Percentiles rank a stretch among this genome's conserved stretches.
Conservation (phyloP, 2,888 invertebrate genomes). For the Protophormia terraenovae region DNA sequence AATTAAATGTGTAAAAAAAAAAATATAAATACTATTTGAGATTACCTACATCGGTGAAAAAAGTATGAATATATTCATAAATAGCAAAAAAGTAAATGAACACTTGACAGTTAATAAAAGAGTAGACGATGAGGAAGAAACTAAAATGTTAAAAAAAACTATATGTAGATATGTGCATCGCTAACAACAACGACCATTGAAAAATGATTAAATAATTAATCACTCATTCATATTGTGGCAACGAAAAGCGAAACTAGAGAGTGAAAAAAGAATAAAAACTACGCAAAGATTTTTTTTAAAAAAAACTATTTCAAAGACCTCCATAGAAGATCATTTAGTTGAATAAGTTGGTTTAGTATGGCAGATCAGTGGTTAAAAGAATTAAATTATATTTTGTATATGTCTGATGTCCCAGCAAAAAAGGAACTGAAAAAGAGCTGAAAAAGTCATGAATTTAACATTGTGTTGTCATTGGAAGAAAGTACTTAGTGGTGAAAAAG, state of each 20-base stretch:
- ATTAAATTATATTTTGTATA: background rate
- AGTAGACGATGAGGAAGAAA: constrained; percentile 16
- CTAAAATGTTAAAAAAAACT: no score
- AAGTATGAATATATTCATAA: constrained; percentile 27
- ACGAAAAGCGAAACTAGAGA: constrained; percentile 25
- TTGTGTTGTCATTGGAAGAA: no score
- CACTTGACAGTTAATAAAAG: constrained; percentile 63
- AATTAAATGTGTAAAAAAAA: constrained; percentile 20
- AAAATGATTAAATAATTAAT: constrained; percentile 68
- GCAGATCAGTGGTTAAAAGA: constrained; percentile 12
- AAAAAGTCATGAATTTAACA: no score
- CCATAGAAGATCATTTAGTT: constrained; percentile 49
- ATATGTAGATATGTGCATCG: background rate
- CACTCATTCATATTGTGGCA: constrained; percentile 55
- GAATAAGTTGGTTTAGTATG: constrained; percentile 13
- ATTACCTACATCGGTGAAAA: constrained; percentile 63
- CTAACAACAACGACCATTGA: constrained; percentile 63
- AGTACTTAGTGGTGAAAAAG: no score
- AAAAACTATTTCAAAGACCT: constrained; percentile 45
- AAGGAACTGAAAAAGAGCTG: no score
- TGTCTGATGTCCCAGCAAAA: no score
- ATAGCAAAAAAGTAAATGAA: constrained; percentile 37
- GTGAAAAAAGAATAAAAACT: background rate
- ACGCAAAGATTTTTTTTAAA: constrained; percentile 2
- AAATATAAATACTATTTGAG: constrained; percentile 1